Evolutionary conservation across 2,888 invertebrate species (phyloP).

Genomic region (Trisateles emortualis): DNA sequence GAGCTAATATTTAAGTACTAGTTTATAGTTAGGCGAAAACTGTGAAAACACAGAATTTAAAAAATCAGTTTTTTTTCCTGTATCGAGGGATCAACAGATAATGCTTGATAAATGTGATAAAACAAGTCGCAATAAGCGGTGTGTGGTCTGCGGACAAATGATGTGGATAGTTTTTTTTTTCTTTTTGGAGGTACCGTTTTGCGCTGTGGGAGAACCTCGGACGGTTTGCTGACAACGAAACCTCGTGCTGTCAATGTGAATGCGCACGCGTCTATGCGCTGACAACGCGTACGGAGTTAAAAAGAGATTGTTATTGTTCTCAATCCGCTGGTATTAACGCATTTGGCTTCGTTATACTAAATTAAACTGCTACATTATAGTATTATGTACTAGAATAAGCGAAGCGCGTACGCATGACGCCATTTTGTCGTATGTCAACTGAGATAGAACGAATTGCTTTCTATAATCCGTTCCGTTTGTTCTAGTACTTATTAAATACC

Average conservation of each 20-base stretch:
- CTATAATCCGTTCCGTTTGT: too few relatives aligned
- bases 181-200: slow-evolving; percentile 50
- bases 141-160: slow-evolving; percentile 59
- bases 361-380: too few relatives aligned
- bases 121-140: slow-evolving; percentile 74
- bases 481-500: too few relatives aligned
- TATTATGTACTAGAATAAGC: too few relatives aligned
- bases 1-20: slow-evolving; percentile 77
- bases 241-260: slow-evolving; percentile 56
- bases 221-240: slow-evolving; percentile 79
- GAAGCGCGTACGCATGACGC: too few relatives aligned
- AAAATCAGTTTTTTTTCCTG: slow-evolving; percentile 74
- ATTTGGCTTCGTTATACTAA: slow-evolving; percentile 38
- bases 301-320: slow-evolving; percentile 32
- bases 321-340: slow-evolving; percentile 27
- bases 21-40: slow-evolving; percentile 85
- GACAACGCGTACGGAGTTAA: slow-evolving; percentile 33
- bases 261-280: slow-evolving; percentile 54
- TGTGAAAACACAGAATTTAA: slow-evolving; percentile 71
- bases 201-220: slow-evolving; percentile 61
- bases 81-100: slow-evolving; percentile 80
- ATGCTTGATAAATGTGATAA: slow-evolving; percentile 77
- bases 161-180: slow-evolving; percentile 54
- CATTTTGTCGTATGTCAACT: too few relatives aligned
- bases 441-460: too few relatives aligned